Evolutionary conservation across 2,797 vertebrate genomes (phyloP).

Genomic region (Muscicapa striata): DNA sequence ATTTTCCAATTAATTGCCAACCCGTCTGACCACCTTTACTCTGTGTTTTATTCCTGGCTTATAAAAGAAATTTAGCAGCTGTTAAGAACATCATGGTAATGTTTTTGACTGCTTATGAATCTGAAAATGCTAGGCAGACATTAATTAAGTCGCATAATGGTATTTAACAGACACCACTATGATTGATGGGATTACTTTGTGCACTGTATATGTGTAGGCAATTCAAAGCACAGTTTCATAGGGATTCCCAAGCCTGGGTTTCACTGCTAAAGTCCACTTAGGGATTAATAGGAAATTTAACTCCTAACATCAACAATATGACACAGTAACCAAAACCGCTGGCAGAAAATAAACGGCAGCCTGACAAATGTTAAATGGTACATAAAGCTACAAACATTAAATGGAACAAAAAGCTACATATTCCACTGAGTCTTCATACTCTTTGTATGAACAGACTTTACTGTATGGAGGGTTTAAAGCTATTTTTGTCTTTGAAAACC

Average conservation of each 20-base stretch:
- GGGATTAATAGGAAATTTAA: neutral
- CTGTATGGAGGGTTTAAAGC: neutral
- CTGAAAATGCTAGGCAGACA: conserved; percentile 21
- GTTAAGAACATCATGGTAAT: conserved; percentile 12
- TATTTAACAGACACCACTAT: conserved; percentile 4
- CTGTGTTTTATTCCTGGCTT: conserved; percentile 32
- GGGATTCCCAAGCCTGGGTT: neutral
- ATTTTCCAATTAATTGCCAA: conserved; percentile 56
- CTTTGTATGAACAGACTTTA: neutral
- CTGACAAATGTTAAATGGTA: neutral
- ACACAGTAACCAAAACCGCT: neutral
- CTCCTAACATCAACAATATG: neutral
- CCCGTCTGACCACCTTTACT: conserved; percentile 24
- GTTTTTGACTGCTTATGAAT: conserved; percentile 30
- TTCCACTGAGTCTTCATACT: neutral
- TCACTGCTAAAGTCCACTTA: neutral
- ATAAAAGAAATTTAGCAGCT: neutral
- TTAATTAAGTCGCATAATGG: conserved; percentile 45
- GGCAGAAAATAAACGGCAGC: neutral
- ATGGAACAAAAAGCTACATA: neutral
- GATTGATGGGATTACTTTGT: neutral
- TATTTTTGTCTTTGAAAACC: neutral
- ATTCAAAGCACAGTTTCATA: neutral
- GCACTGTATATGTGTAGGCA: neutral
- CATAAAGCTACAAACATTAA: neutral